A percentile compares a stretch with the other conserved stretches of the same genome.
Evolutionary conservation across 2,113 vertebrate species (phyloP).

Genomic region (Sorex araneus): DNA sequence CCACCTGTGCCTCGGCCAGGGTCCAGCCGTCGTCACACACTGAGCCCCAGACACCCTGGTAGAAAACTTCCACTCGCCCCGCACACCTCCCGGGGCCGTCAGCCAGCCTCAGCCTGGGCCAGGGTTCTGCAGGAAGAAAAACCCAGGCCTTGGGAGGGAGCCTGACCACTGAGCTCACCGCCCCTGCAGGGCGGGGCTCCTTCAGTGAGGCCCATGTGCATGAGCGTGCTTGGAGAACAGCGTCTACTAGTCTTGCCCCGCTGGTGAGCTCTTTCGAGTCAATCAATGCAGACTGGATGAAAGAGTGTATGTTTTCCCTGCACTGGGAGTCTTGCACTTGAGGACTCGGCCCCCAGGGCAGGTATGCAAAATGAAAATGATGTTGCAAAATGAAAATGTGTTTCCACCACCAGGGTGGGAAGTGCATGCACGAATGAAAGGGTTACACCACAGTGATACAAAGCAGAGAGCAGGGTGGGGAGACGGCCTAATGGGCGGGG

Average conservation of each 20-base stretch:
- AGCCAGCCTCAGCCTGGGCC: slow-evolving; percentile 50
- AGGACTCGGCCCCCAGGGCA: background rate
- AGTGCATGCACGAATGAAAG: background rate
- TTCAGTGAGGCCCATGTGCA: background rate
- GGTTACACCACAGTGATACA: background rate
- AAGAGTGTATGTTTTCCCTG: background rate
- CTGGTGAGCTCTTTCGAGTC: no score
- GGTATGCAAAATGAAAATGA: background rate
- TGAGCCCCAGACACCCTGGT: slow-evolving; percentile 61
- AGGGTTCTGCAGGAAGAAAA: background rate
- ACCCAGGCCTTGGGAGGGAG: no score
- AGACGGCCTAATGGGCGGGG: background rate
- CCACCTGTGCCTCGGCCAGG: slow-evolving; percentile 49
- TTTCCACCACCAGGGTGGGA: background rate
- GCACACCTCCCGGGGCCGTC: slow-evolving; percentile 69
- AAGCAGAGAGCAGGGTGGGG: background rate
- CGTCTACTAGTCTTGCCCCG: no score
- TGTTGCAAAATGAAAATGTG: background rate
- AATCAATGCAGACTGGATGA: background rate
- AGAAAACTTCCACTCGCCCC: slow-evolving; percentile 79
- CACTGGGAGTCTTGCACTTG: background rate
- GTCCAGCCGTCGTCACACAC: slow-evolving; percentile 76
- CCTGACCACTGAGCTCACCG: no score
- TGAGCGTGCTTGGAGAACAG: no score
- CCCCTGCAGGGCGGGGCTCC: background rate